Evolutionary conservation across 2,113 vertebrate species (phyloP).

Genomic region (Pholis gunnellus): DNA sequence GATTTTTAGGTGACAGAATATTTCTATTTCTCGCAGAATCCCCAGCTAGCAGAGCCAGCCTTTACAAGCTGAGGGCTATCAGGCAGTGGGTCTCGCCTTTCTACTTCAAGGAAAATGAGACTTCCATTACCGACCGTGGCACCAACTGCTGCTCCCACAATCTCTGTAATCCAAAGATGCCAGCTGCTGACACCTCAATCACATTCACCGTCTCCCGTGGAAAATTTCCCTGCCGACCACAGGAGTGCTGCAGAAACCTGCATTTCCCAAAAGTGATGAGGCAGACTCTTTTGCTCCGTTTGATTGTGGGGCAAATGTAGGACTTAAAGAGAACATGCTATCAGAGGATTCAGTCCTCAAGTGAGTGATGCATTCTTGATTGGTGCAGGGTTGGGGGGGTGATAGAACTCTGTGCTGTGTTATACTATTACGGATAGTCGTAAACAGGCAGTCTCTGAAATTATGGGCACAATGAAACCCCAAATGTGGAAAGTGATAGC

Average conservation of each 20-base stretch:
- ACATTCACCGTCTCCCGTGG: conserved; percentile 66
- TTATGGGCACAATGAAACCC: conserved; percentile 20
- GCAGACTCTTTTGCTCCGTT: conserved; percentile 40
- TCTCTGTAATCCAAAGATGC: conserved; percentile 78
- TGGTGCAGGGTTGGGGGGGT: neutral
- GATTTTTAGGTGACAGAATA: conserved; percentile 30
- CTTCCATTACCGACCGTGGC: conserved; percentile 78
- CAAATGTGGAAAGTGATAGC: conserved; percentile 23
- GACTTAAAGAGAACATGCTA: conserved; percentile 44
- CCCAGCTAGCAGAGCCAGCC: conserved; percentile 7
- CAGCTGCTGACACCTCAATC: conserved; percentile 82
- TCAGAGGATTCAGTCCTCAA: conserved; percentile 37
- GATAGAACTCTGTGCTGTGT: neutral
- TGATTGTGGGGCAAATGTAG: conserved; percentile 44
- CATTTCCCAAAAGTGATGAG: conserved; percentile 58
- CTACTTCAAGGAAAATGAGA: conserved; percentile 78
- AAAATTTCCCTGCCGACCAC: conserved; percentile 52
- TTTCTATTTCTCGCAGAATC: conserved; percentile 36
- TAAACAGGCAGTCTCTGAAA: conserved; percentile 12
- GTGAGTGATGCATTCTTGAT: conserved; percentile 27
- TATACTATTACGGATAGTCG: neutral
- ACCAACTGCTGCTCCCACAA: conserved; percentile 76
- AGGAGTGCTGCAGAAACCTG: conserved; percentile 37
- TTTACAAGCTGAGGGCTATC: conserved; percentile 61
- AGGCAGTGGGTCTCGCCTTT: conserved; percentile 50